Evolutionary conservation across 2,113 vertebrate species (phyloP).

Genomic region (Philantomba maxwellii): DNA sequence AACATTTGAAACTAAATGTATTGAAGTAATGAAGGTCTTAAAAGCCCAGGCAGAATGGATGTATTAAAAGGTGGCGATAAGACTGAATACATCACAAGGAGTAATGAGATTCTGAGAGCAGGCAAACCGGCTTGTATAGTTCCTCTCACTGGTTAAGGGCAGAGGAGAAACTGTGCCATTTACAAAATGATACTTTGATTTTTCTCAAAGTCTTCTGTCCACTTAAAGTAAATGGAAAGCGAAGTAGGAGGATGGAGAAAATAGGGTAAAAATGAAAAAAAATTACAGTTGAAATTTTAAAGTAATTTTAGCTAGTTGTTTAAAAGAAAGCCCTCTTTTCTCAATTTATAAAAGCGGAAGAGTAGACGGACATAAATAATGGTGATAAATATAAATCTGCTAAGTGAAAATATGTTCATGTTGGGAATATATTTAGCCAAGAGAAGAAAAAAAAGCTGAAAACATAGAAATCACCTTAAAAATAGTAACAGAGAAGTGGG

Average conservation of each 20-base stretch:
- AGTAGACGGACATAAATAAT: not conserved
- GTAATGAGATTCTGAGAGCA: not conserved
- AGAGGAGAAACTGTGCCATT: not conserved
- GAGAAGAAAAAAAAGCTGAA: not conserved
- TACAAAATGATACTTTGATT: not conserved
- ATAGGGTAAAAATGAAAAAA: not conserved
- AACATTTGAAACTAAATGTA: not conserved
- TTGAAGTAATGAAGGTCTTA: not conserved
- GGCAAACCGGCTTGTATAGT: rapidly evolving
- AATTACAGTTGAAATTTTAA: not conserved
- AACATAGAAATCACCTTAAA: constrained; percentile 7
- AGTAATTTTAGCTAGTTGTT: not conserved
- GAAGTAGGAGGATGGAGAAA: not conserved
- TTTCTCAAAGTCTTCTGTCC: not conserved
- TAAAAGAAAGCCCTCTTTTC: not conserved
- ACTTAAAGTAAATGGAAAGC: not conserved
- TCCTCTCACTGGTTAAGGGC: not conserved
- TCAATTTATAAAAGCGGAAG: not conserved
- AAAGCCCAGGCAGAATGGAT: not conserved
- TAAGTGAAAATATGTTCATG: not conserved
- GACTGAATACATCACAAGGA: not conserved
- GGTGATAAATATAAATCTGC: not conserved
- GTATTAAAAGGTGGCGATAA: not conserved
- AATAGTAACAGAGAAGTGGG: not conserved
- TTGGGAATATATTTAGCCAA: constrained; percentile 3